Evolutionary conservation across 37 sponge, comb jelly and placozoan genomes (phyloP).

Genomic region (Cladorhizidae sp.): DNA sequence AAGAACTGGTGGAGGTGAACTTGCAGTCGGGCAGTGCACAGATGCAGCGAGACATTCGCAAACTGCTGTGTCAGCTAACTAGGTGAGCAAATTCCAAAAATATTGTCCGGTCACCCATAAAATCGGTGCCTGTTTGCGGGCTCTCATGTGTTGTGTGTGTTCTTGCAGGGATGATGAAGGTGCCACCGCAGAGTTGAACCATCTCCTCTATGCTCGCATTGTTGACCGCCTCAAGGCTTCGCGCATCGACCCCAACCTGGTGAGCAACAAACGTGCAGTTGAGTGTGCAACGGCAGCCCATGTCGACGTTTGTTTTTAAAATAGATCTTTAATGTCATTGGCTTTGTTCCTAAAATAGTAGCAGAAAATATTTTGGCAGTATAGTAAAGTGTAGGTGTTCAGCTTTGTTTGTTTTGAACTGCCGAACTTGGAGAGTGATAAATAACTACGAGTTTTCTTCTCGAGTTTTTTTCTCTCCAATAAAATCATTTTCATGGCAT

Average conservation of each 20-base stretch:
- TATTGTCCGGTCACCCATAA: background rate
- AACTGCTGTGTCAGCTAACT: slow-evolving; percentile 80
- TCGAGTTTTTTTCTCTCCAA: too few relatives aligned
- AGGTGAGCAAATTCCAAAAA: slow-evolving; percentile 27
- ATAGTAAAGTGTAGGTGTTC: too few relatives aligned
- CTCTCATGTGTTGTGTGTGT: background rate
- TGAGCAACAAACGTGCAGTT: slow-evolving; percentile 5
- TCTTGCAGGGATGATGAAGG: slow-evolving; percentile 54
- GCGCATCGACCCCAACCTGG: slow-evolving; percentile 61
- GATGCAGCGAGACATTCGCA: slow-evolving; percentile 55
- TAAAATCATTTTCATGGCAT: too few relatives aligned
- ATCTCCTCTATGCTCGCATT: slow-evolving; percentile 50
- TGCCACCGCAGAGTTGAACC: slow-evolving; percentile 69
- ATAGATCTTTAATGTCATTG: too few relatives aligned
- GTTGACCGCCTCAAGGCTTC: slow-evolving; percentile 39
- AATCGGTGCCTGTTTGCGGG: background rate
- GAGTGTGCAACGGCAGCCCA: too few relatives aligned
- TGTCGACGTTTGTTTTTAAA: too few relatives aligned
- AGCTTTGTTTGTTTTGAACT: too few relatives aligned
- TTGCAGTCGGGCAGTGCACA: slow-evolving; percentile 45
- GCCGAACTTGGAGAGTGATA: too few relatives aligned
- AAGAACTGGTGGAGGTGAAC: slow-evolving; percentile 79
- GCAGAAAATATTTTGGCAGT: too few relatives aligned
- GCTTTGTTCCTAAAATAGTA: too few relatives aligned
- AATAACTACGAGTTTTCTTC: too few relatives aligned